Conservation (phyloP, 1,140 invertebrate genomes). For the Lerema accius region DNA sequence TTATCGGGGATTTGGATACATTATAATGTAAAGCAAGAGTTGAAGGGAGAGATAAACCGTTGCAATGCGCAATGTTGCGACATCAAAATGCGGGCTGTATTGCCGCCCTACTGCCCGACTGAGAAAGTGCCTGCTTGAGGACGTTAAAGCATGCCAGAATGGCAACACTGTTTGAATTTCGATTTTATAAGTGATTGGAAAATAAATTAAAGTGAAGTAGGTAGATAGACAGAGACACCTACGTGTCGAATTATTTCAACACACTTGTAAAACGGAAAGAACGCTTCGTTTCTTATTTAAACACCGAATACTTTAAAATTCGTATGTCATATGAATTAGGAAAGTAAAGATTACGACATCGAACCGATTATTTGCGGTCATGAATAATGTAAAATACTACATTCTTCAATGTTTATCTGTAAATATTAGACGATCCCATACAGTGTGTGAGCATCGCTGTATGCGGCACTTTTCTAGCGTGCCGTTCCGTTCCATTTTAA, state of each 20-base stretch:
- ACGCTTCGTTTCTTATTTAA: not conserved
- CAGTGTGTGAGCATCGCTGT: constrained; percentile 48
- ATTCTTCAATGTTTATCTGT: constrained; percentile 12
- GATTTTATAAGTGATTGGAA: constrained; percentile 12
- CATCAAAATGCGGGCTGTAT: constrained; percentile 63
- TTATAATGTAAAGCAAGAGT: constrained; percentile 24
- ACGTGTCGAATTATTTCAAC: not conserved
- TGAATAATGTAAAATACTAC: not conserved
- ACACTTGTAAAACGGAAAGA: not conserved
- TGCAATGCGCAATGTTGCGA: constrained; percentile 47
- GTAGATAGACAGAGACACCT: no score
- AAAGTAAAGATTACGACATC: not conserved
- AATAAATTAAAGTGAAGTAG: not conserved
- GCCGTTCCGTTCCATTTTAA: constrained; percentile 77
- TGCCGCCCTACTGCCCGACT: constrained; percentile 57
- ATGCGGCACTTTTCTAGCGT: constrained; percentile 72
- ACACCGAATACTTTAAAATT: not conserved
- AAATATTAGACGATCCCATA: constrained; percentile 36
- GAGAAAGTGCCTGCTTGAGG: constrained; percentile 45
- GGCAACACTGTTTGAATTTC: constrained; percentile 36
- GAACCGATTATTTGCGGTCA: not conserved
- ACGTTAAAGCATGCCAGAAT: constrained; percentile 39
- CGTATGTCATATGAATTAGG: not conserved
- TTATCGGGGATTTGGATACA: not conserved
- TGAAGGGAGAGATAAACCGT: constrained; percentile 43